A percentile compares a stretch with the other conserved stretches of the same genome.
phyloP scores from a whole-genome alignment of 2,797 vertebrate genomes.

The Sebastiscus tertius region DNA sequence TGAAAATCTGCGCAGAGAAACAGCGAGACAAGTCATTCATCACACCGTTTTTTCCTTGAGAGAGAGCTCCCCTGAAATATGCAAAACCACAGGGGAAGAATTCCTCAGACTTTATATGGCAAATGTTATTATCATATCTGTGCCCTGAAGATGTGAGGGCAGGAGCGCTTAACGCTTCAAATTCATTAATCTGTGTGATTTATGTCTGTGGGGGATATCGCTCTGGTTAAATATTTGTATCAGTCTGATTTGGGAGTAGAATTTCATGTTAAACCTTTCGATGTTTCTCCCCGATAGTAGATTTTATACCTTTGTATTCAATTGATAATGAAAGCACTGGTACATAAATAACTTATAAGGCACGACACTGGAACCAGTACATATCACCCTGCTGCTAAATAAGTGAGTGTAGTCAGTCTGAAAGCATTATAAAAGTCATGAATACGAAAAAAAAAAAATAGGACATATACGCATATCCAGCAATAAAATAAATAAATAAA shows the following conservation, averaged over 20 bases:
- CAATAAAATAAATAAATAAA: background rate
- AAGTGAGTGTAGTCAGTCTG: background rate
- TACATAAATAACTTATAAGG: background rate
- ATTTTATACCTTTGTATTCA: background rate
- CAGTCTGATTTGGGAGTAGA: conserved; percentile 19
- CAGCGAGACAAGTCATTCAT: conserved; percentile 22
- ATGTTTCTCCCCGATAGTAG: background rate
- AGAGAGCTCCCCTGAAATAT: conserved; percentile 29
- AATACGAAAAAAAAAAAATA: background rate
- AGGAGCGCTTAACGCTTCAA: conserved; percentile 20
- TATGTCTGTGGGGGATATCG: conserved; percentile 21
- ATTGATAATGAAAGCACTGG: background rate
- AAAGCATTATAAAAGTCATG: background rate
- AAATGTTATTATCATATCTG: conserved; percentile 53
- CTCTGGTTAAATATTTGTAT: conserved; percentile 44
- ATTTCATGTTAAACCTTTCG: conserved; percentile 1
- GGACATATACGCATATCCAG: background rate
- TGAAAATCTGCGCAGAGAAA: conserved; percentile 91
- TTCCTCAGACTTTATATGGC: conserved; percentile 25
- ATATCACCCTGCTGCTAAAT: background rate
- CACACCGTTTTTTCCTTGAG: conserved; percentile 9
- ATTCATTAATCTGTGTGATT: conserved; percentile 45
- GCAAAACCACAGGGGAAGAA: conserved; percentile 42
- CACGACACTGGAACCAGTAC: background rate
- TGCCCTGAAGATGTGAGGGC: conserved; percentile 49